Conservation (phyloP, 2,888 invertebrate genomes). For the Philaethria dido region DNA sequence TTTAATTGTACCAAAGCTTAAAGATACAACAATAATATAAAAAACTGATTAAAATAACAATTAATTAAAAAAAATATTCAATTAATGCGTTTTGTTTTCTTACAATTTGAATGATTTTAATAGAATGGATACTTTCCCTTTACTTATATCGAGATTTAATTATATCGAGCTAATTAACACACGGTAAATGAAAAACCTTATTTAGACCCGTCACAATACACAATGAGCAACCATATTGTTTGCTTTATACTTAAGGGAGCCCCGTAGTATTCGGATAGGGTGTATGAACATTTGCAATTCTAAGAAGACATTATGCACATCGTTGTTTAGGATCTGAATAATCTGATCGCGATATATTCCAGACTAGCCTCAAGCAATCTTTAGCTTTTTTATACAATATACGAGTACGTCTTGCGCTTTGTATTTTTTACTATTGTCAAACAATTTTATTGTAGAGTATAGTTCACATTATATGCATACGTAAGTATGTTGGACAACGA, state of each 20-base stretch:
- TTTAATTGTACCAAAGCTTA: too few species aligned
- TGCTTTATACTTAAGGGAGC: slow-evolving; percentile 3
- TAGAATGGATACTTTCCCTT: background rate
- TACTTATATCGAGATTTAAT: too few species aligned
- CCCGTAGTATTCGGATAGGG: slow-evolving; percentile 3
- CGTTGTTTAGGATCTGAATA: slow-evolving; percentile 13
- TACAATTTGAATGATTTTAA: too few species aligned
- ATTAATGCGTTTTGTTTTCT: too few species aligned
- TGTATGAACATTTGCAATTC: slow-evolving; percentile 18
- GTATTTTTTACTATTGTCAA: background rate
- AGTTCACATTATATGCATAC: too few species aligned
- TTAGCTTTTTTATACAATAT: slow-evolving; percentile 4
- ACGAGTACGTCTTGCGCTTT: background rate
- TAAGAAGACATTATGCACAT: slow-evolving; percentile 18
- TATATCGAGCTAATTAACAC: background rate
- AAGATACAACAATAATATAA: too few species aligned
- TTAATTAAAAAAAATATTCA: too few species aligned
- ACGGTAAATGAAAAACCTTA: background rate
- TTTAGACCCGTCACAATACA: background rate
- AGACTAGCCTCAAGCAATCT: slow-evolving; percentile 6
- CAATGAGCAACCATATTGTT: slow-evolving; percentile 1
- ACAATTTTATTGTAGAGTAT: too few species aligned
- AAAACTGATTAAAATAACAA: too few species aligned
- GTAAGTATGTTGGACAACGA: too few species aligned
- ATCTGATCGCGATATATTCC: slow-evolving; percentile 1